A percentile compares a stretch with the other conserved stretches of the same genome.
phyloP scores from a whole-genome alignment of 1,140 invertebrate species.

The Micrasema longulum region DNA sequence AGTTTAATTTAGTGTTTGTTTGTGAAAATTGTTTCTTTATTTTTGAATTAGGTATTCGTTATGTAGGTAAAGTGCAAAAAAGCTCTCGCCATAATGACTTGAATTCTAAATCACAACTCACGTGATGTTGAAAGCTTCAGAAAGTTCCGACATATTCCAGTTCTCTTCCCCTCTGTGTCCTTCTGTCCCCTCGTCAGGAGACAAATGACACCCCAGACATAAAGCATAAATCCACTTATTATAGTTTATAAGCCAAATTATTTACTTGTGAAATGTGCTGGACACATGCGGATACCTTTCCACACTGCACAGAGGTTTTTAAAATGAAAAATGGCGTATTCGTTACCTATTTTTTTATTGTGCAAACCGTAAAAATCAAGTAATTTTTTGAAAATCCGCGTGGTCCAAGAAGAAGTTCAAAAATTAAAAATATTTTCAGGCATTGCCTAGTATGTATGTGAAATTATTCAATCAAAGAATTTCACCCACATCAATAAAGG shows the following conservation, averaged over 20 bases:
- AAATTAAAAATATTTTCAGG: too few relatives aligned
- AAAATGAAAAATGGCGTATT: too few relatives aligned
- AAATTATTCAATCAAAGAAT: too few relatives aligned
- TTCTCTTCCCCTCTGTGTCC: background rate
- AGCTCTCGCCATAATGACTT: background rate
- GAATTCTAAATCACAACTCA: constrained; percentile 24
- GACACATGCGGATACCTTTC: constrained; percentile 46
- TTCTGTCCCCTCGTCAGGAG: constrained; percentile 2
- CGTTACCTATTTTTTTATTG: too few relatives aligned
- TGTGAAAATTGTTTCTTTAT: too few relatives aligned
- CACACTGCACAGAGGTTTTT: background rate
- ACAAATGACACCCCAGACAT: constrained; percentile 50
- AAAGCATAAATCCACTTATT: constrained; percentile 53
- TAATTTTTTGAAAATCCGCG: too few relatives aligned
- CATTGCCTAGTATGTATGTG: too few relatives aligned
- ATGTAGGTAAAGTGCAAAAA: background rate
- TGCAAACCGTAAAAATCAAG: too few relatives aligned
- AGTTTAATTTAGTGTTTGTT: too few relatives aligned
- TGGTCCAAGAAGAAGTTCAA: too few relatives aligned
- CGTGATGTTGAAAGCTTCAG: constrained; percentile 34
- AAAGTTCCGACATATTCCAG: background rate
- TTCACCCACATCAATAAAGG: too few relatives aligned
- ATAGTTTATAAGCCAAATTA: constrained; percentile 54
- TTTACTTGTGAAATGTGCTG: constrained; percentile 51
- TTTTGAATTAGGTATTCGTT: background rate